Conservation (phyloP, 2,888 invertebrate genomes). For the Polydesmus complanatus region DNA sequence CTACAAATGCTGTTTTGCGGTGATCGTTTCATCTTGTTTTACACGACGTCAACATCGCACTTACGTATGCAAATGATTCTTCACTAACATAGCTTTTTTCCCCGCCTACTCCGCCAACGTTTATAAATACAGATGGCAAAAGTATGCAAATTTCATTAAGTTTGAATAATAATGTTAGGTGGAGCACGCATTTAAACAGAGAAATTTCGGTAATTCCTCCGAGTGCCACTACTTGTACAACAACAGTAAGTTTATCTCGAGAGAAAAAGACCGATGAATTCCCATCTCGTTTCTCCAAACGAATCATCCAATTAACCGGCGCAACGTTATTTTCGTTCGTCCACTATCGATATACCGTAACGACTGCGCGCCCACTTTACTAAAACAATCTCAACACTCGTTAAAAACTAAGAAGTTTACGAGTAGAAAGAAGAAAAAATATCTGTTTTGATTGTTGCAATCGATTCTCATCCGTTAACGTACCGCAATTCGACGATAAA, state of each 20-base stretch:
- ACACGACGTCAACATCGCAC: no score
- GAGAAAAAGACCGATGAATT: background rate
- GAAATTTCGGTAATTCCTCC: background rate
- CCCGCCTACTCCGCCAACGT: no score
- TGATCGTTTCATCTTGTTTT: no score
- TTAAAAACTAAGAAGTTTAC: background rate
- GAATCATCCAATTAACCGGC: background rate
- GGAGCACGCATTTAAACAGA: background rate
- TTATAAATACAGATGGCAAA: background rate
- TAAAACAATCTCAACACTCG: background rate
- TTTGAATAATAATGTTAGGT: background rate
- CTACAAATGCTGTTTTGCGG: no score
- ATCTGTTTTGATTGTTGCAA: background rate
- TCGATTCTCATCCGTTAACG: background rate
- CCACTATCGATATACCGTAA: background rate
- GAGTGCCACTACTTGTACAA: background rate
- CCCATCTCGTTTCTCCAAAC: background rate
- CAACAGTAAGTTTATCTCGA: background rate
- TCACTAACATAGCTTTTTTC: no score
- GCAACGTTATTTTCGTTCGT: background rate
- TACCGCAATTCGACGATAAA: background rate
- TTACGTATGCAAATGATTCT: no score
- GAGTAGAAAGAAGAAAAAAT: background rate
- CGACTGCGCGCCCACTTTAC: no score
- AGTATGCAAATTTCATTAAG: background rate